Evolutionary conservation across 2,113 vertebrate species (phyloP).

Genomic region (Cavia aperea): DNA sequence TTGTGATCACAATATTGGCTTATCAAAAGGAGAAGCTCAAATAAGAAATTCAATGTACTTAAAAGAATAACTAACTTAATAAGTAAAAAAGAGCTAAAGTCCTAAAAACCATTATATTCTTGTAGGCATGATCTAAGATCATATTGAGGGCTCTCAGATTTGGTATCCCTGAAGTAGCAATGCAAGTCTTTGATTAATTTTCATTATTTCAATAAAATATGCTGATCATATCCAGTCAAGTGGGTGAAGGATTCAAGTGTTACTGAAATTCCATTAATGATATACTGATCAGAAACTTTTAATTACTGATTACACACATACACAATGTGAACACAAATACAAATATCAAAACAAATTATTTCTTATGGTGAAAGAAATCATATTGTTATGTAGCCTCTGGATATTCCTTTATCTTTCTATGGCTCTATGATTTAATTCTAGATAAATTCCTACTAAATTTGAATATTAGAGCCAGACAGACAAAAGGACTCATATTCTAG

Average conservation of each 20-base stretch:
- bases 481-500: not conserved
- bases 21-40: not conserved
- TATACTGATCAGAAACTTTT: not conserved
- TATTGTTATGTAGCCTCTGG: not conserved
- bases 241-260: not conserved
- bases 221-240: not conserved
- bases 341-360: not conserved
- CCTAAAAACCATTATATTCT: not conserved
- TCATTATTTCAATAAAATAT: not conserved
- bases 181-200: not conserved
- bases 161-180: not conserved
- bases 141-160: not conserved
- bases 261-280: not conserved
- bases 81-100: not conserved
- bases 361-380: not conserved
- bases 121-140: not conserved
- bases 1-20: not conserved
- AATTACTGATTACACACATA: not conserved
- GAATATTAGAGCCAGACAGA: not conserved
- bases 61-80: slow-evolving; percentile 7
- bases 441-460: not conserved
- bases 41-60: not conserved
- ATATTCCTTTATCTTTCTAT: not conserved
- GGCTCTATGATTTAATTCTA: slow-evolving; percentile 5
- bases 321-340: too few species aligned